Conservation (phyloP, 2,113 vertebrate genomes). For the Rhagologus leucostigma region DNA sequence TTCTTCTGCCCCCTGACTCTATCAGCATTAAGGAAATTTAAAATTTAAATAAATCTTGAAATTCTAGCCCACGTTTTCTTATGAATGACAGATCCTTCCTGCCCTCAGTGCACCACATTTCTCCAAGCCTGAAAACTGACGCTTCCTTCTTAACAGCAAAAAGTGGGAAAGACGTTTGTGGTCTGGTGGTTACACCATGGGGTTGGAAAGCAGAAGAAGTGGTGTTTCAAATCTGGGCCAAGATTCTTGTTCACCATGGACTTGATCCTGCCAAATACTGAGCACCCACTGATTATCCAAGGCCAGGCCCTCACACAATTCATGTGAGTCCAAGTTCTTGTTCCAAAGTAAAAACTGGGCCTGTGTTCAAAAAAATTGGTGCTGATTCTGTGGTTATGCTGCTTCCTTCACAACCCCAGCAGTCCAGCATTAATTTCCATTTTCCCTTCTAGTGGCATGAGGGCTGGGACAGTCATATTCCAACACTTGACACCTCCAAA, state of each 20-base stretch:
- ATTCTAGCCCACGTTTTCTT: background rate
- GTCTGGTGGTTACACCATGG: slow-evolving; percentile 20
- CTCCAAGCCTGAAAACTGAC: slow-evolving; percentile 44
- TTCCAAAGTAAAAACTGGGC: slow-evolving; percentile 51
- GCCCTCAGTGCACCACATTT: slow-evolving; percentile 34
- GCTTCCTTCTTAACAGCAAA: slow-evolving; percentile 56
- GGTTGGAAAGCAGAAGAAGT: background rate
- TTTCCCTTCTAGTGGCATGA: slow-evolving; percentile 1
- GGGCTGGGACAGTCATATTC: background rate
- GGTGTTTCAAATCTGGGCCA: slow-evolving; percentile 32
- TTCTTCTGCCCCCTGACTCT: background rate
- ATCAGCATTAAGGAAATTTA: background rate
- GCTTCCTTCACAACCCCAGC: slow-evolving; percentile 15
- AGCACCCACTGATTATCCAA: slow-evolving; percentile 48
- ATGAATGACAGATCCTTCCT: slow-evolving; percentile 56
- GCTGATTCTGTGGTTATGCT: slow-evolving; percentile 51
- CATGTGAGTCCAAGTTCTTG: slow-evolving; percentile 49
- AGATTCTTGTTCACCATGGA: slow-evolving; percentile 26
- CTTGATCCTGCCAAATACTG: slow-evolving; percentile 38
- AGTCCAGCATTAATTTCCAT: slow-evolving; percentile 30
- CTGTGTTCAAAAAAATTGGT: slow-evolving; percentile 21
- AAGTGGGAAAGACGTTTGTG: slow-evolving; percentile 55
- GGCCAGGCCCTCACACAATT: slow-evolving; percentile 39
- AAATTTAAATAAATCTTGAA: slow-evolving; percentile 27
- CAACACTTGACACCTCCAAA: slow-evolving; percentile 19